Evolutionary conservation across 2,888 invertebrate genomes (phyloP).

Genomic region (Drosophila pseudotalamancana): DNA sequence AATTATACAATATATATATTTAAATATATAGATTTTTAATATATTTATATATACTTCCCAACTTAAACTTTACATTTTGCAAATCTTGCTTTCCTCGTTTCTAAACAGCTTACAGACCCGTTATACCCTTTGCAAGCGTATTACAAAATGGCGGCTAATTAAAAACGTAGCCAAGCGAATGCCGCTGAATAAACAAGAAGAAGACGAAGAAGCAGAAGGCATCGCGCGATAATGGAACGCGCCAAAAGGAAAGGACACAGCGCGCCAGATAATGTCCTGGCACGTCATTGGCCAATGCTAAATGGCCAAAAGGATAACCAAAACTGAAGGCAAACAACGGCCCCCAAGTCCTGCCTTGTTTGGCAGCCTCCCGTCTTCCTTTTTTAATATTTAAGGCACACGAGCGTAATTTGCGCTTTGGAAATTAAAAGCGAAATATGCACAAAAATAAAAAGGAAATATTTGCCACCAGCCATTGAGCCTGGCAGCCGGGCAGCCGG

Average conservation of each 20-base stretch:
- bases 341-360: constrained; percentile 5
- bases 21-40: too few species aligned
- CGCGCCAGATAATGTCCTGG: constrained; percentile 60
- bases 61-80: too few species aligned
- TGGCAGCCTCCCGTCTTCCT: constrained; percentile 9
- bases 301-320: constrained; percentile 68
- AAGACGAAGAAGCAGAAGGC: constrained; percentile 21
- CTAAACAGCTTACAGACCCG: not conserved
- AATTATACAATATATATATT: too few species aligned
- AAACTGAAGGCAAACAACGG: constrained; percentile 42
- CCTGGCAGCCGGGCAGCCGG: not conserved
- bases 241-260: constrained; percentile 43
- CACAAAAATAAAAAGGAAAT: constrained; percentile 42
- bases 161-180: constrained; percentile 71
- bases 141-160: constrained; percentile 75
- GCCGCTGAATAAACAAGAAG: constrained; percentile 63
- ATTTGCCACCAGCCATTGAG: constrained; percentile 49
- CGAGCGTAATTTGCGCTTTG: constrained; percentile 70
- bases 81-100: too few species aligned
- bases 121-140: constrained; percentile 25
- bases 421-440: constrained; percentile 70
- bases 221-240: constrained; percentile 64
- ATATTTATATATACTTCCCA: not conserved
- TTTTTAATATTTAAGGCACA: constrained; percentile 63
- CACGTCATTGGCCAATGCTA: constrained; percentile 55